A percentile compares a stretch with the other conserved stretches of the same genome.
Evolutionary conservation across 1,140 invertebrate species (phyloP).

Genomic region (Batillaria attramentaria): DNA sequence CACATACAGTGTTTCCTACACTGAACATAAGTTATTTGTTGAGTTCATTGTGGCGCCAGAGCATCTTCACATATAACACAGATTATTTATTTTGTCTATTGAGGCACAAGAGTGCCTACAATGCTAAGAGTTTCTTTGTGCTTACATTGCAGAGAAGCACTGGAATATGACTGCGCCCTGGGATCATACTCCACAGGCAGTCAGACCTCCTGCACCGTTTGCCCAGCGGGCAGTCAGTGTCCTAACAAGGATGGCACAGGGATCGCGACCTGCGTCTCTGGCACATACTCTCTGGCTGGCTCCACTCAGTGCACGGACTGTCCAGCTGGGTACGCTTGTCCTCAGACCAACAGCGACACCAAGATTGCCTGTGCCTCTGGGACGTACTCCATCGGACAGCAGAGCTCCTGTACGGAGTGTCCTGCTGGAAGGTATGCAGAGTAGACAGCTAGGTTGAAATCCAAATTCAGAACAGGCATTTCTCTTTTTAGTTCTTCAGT

Average conservation of each 20-base stretch:
- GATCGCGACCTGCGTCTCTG: slow-evolving; percentile 49
- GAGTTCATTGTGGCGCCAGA: no score
- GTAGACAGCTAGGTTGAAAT: neutral
- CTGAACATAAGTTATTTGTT: no score
- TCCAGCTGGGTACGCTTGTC: slow-evolving; percentile 58
- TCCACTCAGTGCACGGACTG: slow-evolving; percentile 54
- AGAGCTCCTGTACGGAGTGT: slow-evolving; percentile 56
- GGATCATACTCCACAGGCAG: slow-evolving; percentile 56
- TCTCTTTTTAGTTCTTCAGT: neutral
- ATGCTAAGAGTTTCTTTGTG: neutral
- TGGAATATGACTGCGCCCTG: slow-evolving; percentile 42
- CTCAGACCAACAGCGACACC: slow-evolving; percentile 42
- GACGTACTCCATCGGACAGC: slow-evolving; percentile 54
- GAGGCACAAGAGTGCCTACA: neutral
- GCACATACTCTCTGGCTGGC: slow-evolving; percentile 47
- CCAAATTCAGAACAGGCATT: neutral
- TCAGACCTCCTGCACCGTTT: slow-evolving; percentile 51
- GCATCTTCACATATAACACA: no score
- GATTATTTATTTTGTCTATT: neutral
- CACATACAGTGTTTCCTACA: no score
- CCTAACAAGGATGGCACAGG: slow-evolving; percentile 52
- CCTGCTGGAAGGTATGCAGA: slow-evolving; percentile 46
- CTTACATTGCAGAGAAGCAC: slow-evolving; percentile 39
- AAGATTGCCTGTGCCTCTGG: slow-evolving; percentile 49
- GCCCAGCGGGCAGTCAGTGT: slow-evolving; percentile 55